phyloP scores from a whole-genome alignment of 2,888 invertebrate species.

The Trachelus stipa region DNA sequence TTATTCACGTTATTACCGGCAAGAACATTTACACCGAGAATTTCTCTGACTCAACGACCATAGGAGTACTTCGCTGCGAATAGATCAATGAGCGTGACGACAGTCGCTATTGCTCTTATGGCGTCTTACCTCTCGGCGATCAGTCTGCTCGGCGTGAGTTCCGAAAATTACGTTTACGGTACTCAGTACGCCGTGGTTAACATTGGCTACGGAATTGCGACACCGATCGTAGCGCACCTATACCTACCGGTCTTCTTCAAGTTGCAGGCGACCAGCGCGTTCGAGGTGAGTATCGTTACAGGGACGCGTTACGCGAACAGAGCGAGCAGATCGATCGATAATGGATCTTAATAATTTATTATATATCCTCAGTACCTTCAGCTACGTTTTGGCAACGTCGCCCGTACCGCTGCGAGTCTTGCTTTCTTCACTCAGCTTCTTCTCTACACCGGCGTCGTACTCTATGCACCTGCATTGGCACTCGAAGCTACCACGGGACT shows the following conservation, averaged over 20 bases:
- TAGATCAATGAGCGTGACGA: constrained; percentile 80
- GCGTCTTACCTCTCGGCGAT: constrained; percentile 93
- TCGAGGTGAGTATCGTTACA: constrained; percentile 73
- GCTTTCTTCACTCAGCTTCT: constrained; percentile 91
- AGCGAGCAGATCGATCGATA: not conserved
- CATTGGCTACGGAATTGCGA: constrained; percentile 81
- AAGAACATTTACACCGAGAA: no score
- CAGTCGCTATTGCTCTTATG: constrained; percentile 89
- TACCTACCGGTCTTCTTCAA: constrained; percentile 89
- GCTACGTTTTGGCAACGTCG: constrained; percentile 80
- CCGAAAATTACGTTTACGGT: constrained; percentile 87
- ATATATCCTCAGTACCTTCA: constrained; percentile 80
- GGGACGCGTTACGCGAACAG: not conserved
- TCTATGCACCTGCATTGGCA: constrained; percentile 93
- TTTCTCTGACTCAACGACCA: constrained; percentile 18
- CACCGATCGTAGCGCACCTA: constrained; percentile 80
- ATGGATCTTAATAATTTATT: not conserved
- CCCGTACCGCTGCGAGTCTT: constrained; percentile 82
- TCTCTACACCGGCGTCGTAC: constrained; percentile 88
- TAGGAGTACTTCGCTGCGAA: constrained; percentile 87
- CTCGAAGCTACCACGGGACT: constrained; percentile 87
- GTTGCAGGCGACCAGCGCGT: constrained; percentile 84
- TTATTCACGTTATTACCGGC: not conserved
- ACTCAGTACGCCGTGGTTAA: constrained; percentile 86
- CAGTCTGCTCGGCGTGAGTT: constrained; percentile 86